Evolutionary conservation across 2,113 vertebrate genomes (phyloP).

Genomic region (Prunella fulvescens): DNA sequence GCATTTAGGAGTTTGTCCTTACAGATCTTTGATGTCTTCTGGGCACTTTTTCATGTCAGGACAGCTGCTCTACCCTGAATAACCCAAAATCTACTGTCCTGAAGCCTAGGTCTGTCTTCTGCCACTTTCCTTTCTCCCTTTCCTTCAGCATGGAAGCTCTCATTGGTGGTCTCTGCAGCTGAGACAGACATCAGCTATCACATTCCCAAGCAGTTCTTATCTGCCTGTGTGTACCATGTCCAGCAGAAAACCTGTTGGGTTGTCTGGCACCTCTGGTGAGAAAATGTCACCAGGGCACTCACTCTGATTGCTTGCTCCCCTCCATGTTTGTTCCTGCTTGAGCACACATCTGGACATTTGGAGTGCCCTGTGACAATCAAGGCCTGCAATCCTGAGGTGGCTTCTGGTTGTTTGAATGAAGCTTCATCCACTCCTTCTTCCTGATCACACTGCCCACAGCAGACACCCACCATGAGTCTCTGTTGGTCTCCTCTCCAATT

Average conservation of each 20-base stretch:
- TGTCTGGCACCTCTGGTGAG: neutral
- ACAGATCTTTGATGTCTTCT: neutral
- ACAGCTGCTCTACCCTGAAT: neutral
- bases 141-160: neutral
- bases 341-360: neutral
- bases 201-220: neutral
- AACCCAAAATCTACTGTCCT: neutral
- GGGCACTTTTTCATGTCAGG: neutral
- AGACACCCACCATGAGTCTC: neutral
- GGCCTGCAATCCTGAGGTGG: neutral
- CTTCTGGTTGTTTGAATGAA: neutral
- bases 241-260: neutral
- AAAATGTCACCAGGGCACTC: neutral
- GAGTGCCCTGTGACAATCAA: neutral
- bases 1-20: neutral
- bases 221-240: accelerated
- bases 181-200: neutral
- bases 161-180: neutral
- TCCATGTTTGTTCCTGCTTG: neutral
- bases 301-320: neutral
- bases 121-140: neutral
- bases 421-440: neutral
- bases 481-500: neutral
- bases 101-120: neutral
- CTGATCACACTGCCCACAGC: neutral